phyloP scores from a whole-genome alignment of 37 sponge, comb jelly and placozoan genomes.

The Cladorhizidae sp. region DNA sequence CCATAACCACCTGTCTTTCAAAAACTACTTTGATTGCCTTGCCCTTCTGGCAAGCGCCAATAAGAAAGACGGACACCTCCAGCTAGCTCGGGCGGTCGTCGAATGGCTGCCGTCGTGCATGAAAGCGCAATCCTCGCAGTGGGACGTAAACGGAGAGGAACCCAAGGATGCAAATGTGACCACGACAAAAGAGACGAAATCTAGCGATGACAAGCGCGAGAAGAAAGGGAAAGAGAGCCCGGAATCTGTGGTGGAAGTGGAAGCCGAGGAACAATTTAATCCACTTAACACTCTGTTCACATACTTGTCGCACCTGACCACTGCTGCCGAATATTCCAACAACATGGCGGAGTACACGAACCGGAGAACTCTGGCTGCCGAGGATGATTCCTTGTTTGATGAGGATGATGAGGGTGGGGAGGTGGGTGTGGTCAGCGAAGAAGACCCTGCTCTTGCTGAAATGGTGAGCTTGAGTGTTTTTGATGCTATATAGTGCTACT shows the following conservation, averaged over 20 bases:
- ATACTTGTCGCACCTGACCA: slow-evolving; percentile 55
- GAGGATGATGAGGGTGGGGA: slow-evolving; percentile 21
- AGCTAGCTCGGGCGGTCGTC: slow-evolving; percentile 46
- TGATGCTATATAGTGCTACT: no score
- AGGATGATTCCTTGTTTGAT: slow-evolving; percentile 34
- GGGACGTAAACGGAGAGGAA: not conserved
- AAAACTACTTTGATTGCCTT: slow-evolving; percentile 46
- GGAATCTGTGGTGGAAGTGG: not conserved
- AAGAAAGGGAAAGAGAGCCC: not conserved
- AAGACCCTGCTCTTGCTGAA: slow-evolving; percentile 29
- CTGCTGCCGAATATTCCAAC: slow-evolving; percentile 46
- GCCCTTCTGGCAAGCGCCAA: slow-evolving; percentile 52
- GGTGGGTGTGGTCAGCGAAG: slow-evolving; percentile 28
- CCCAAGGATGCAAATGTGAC: not conserved
- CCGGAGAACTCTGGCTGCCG: slow-evolving; percentile 42
- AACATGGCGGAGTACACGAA: slow-evolving; percentile 34
- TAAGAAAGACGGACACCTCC: slow-evolving; percentile 52
- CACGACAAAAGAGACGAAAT: not conserved
- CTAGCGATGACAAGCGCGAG: not conserved
- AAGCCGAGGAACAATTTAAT: not conserved
- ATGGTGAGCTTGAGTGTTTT: slow-evolving; percentile 24
- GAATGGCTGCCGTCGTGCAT: slow-evolving; percentile 55
- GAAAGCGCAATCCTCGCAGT: not conserved
- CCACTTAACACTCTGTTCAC: slow-evolving; percentile 34
- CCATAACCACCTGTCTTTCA: slow-evolving; percentile 20